Evolutionary conservation across 2,113 vertebrate genomes (phyloP), one percentile per base, ranked within the genome.

Genomic region (Oriolus oriolus): DNA sequence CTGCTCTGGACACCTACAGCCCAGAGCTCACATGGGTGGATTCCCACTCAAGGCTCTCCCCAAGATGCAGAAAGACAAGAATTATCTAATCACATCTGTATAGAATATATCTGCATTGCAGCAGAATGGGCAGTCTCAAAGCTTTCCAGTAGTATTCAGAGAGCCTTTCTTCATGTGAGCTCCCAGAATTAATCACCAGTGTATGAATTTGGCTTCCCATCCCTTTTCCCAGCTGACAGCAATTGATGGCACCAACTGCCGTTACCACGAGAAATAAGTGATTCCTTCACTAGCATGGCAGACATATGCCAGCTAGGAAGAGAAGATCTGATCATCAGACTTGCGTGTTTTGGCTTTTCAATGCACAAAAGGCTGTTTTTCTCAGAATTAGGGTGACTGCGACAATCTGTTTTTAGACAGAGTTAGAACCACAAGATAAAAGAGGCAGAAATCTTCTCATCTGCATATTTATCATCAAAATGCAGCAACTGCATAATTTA

Each of bases 401-500:
- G 23, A 94, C 97, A 97, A 96, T 97, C 97, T 97, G 97, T 94
- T 97, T 97, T 96, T 95, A 97, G 96, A 96, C 95, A 89, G 96
- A 94, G 96, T 94, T 93, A 94, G 96, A 87, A 94, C 80, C 92
- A 89, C 53, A 71, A 96, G 95, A 97, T 91, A 68, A 80, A 91
- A 96, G 84, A 97, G 91, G 96, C 84, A 96, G 87, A 81, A 90
- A 91, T 89, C 88, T 90, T 95, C 93, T 84, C 28, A 95, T 97
- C 94, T 97, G 94, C 96, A 96, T 97, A 98, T 97, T 98, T 97
- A 97, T 97, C 97, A 95, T 97, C 93, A 97, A 97, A 97, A 97
- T 96, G 95, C 95, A 97, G 96, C 94, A 95, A 96, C 96, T 96
- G 97, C 97, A 97, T 97, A 97, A 98, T 98, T 97, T 97, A 97